phyloP scores from a whole-genome alignment of 1,140 invertebrate species.

The Sitodiplosis mosellana region DNA sequence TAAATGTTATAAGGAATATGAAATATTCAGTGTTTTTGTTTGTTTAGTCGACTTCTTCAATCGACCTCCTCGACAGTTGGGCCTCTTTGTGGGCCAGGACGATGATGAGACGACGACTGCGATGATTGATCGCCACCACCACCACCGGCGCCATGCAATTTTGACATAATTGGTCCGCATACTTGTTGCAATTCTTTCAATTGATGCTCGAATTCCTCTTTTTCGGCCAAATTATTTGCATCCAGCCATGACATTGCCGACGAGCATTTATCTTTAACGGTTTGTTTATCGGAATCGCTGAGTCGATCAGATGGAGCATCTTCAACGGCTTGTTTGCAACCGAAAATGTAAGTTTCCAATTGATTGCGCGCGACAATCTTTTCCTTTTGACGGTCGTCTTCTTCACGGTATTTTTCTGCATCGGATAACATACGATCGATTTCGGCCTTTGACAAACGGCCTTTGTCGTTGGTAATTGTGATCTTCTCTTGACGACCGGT shows the following conservation, averaged over 20 bases:
- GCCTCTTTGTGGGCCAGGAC: slow-evolving; percentile 14
- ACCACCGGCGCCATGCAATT: slow-evolving; percentile 40
- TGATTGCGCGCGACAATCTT: slow-evolving; percentile 54
- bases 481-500: slow-evolving; percentile 59
- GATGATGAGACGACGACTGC: slow-evolving; percentile 13
- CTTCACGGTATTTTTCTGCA: slow-evolving; percentile 47
- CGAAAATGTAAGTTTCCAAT: slow-evolving; percentile 69
- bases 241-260: slow-evolving; percentile 38
- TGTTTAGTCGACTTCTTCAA: slow-evolving; percentile 4
- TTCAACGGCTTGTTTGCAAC: slow-evolving; percentile 53
- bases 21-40: no score
- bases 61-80: slow-evolving; percentile 22
- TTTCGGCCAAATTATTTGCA: slow-evolving; percentile 44
- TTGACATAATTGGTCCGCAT: slow-evolving; percentile 56
- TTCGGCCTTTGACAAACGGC: slow-evolving; percentile 72
- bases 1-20: no score
- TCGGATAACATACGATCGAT: slow-evolving; percentile 83
- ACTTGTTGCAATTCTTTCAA: slow-evolving; percentile 51
- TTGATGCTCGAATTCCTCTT: slow-evolving; percentile 56
- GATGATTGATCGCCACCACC: slow-evolving; percentile 12
- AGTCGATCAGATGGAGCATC: slow-evolving; percentile 43
- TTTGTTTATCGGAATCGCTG: slow-evolving; percentile 35
- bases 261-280: slow-evolving; percentile 36
- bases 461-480: slow-evolving; percentile 86
- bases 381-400: slow-evolving; percentile 44